phyloP scores from a whole-genome alignment of 2,888 invertebrate genomes.

The Lepidocyrtoides sp. region DNA sequence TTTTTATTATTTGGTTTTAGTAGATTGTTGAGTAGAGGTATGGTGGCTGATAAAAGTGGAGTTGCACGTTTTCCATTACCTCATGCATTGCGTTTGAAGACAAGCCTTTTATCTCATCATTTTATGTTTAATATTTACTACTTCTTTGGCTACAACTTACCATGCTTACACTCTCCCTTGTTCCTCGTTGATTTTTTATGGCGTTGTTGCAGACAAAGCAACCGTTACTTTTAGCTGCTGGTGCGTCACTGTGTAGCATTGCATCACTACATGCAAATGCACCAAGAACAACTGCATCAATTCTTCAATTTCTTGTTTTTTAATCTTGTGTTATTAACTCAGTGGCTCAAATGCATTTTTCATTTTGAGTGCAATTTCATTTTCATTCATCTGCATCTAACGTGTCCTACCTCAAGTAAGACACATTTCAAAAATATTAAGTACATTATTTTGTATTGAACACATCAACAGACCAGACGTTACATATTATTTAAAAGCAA shows the following conservation, averaged over 20 bases:
- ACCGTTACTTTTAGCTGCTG: neutral
- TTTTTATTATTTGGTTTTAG: slow-evolving; percentile 24
- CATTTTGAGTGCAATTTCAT: neutral
- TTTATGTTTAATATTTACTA: neutral
- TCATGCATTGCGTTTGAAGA: slow-evolving; percentile 12
- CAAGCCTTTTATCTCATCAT: neutral
- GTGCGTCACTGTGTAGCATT: neutral
- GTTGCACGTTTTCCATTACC: slow-evolving; percentile 11
- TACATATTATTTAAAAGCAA: neutral
- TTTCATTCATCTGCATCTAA: slow-evolving; percentile 20
- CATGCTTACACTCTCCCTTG: neutral
- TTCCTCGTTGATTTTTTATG: slow-evolving; percentile 15
- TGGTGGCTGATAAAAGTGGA: slow-evolving; percentile 4
- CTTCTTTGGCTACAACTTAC: neutral
- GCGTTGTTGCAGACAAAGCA: slow-evolving; percentile 15
- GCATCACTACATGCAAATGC: neutral
- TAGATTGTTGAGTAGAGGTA: neutral
- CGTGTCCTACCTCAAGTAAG: slow-evolving; percentile 6
- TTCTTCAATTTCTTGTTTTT: slow-evolving; percentile 7
- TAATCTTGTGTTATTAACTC: neutral
- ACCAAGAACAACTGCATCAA: slow-evolving; percentile 1
- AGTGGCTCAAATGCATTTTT: neutral
- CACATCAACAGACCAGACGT: neutral
- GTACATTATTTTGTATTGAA: neutral
- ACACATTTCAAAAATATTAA: neutral